A percentile compares a stretch with the other conserved stretches of the same genome.
Conservation (phyloP, 2,888 invertebrate genomes). For the Micoletzkya japonica region DNA sequence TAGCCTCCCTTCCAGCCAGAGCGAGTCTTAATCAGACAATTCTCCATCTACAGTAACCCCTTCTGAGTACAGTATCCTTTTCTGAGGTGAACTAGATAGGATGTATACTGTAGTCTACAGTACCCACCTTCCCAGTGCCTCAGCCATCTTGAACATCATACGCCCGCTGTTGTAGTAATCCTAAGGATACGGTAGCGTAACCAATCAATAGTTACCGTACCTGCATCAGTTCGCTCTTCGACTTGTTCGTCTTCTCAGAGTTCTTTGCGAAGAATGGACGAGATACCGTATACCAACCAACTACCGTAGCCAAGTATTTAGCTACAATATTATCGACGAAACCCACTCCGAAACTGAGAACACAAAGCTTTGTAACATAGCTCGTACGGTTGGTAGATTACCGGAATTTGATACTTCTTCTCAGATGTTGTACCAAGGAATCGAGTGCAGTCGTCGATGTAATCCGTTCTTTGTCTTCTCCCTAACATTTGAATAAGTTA, state of each 20-base stretch:
- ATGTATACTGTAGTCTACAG: slow-evolving; percentile 64
- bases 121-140: slow-evolving; percentile 92
- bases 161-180: slow-evolving; percentile 94
- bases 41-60: neutral
- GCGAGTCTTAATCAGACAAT: neutral
- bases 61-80: neutral
- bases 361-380: neutral
- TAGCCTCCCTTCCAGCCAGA: slow-evolving; percentile 80
- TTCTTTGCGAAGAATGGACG: slow-evolving; percentile 83
- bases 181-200: slow-evolving; percentile 65
- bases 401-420: slow-evolving; percentile 50
- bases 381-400: slow-evolving; percentile 11
- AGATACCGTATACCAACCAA: slow-evolving; percentile 86
- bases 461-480: slow-evolving; percentile 76
- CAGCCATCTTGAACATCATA: slow-evolving; percentile 92
- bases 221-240: slow-evolving; percentile 80
- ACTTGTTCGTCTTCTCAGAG: slow-evolving; percentile 76
- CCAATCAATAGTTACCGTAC: slow-evolving; percentile 65
- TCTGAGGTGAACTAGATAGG: neutral
- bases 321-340: slow-evolving; percentile 93
- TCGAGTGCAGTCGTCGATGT: slow-evolving; percentile 86
- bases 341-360: slow-evolving; percentile 74
- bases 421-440: slow-evolving; percentile 72
- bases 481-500: slow-evolving; percentile 25
- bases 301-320: slow-evolving; percentile 92